A percentile compares a stretch with the other conserved stretches of the same genome.
These are phyloP conservation scores for Avahi laniger DNA, from an alignment of 2,797 vertebrate species.

Conservation along the genomic window DNA sequence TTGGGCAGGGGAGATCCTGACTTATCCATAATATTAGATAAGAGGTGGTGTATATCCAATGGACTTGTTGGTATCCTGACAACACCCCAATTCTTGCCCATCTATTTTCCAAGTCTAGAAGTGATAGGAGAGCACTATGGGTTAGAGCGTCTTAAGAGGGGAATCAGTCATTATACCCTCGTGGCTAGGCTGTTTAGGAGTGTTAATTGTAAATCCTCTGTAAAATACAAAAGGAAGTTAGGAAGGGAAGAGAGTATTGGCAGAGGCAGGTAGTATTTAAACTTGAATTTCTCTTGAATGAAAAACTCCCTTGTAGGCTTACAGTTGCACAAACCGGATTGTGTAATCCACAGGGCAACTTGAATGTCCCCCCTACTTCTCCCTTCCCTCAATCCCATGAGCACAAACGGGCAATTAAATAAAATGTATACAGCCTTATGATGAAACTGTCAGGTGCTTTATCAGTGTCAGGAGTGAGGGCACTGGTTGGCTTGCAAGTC, in stretches of 20 bases:
- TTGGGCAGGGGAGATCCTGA: not conserved
- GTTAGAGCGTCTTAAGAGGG: not conserved
- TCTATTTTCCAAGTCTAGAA: not conserved
- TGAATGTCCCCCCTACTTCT: not conserved
- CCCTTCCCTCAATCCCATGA: not conserved
- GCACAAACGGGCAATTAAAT: not conserved
- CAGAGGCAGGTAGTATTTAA: not conserved
- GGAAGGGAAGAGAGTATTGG: not conserved
- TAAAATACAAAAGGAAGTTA: slow-evolving; percentile 1
- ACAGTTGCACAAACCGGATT: not conserved
- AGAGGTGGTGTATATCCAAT: not conserved
- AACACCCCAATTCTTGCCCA: not conserved
- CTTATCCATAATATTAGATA: not conserved
- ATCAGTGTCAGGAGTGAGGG: not conserved
- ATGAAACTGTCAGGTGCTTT: not conserved
- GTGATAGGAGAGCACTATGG: not conserved
- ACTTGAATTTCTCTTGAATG: not conserved
- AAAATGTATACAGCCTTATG: not conserved
- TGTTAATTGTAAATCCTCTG: not conserved
- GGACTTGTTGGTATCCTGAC: not conserved
- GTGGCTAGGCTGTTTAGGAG: not conserved
- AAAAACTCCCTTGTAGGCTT: not conserved
- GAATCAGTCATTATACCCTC: not conserved
- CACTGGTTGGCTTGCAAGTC: not conserved
- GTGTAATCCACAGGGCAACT: not conserved